These are phyloP conservation scores for Drosophila ironensis DNA, from an alignment of 1,140 invertebrate genomes.

Conservation along the genomic window DNA sequence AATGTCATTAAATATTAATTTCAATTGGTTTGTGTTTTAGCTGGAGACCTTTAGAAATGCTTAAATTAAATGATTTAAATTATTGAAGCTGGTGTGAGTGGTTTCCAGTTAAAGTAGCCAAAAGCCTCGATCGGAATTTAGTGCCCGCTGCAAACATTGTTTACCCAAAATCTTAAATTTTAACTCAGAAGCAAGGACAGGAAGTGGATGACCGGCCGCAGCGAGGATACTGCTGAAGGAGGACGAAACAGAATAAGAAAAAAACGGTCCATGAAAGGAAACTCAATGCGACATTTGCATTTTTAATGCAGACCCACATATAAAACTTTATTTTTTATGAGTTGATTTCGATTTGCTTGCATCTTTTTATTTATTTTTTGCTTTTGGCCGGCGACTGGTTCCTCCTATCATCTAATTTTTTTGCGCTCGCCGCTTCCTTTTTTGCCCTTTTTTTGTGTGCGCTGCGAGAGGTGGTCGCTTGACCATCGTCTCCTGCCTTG, in stretches of 20 bases:
- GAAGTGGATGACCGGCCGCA: conserved; percentile 50
- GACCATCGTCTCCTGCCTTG: conserved; percentile 47
- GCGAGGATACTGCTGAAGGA: conserved; percentile 33
- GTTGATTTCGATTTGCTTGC: conserved; percentile 67
- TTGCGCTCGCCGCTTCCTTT: conserved; percentile 43
- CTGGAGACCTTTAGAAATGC: no score
- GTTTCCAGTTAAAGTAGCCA: no score
- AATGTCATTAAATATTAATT: no score
- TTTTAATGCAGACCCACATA: conserved; percentile 81
- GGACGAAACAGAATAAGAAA: conserved; percentile 16
- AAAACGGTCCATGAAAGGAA: conserved; percentile 37
- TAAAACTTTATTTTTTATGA: conserved; percentile 67
- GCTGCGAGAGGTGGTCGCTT: conserved; percentile 47
- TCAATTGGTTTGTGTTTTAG: no score
- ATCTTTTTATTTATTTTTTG: conserved; percentile 32
- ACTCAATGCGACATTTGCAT: conserved; percentile 80
- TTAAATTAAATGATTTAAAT: no score
- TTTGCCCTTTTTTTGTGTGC: conserved; percentile 11
- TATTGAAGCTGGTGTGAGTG: no score
- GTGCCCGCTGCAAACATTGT: conserved; percentile 48
- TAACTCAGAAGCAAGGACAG: conserved; percentile 34
- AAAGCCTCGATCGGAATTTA: conserved; percentile 3
- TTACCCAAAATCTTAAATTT: conserved; percentile 73
- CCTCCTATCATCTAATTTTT: conserved; percentile 52
- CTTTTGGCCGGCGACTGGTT: conserved; percentile 55